These are phyloP conservation scores for Crossaster papposus DNA, from an alignment of 53 echinoderm and acorn worm species.

Conservation along the genomic window DNA sequence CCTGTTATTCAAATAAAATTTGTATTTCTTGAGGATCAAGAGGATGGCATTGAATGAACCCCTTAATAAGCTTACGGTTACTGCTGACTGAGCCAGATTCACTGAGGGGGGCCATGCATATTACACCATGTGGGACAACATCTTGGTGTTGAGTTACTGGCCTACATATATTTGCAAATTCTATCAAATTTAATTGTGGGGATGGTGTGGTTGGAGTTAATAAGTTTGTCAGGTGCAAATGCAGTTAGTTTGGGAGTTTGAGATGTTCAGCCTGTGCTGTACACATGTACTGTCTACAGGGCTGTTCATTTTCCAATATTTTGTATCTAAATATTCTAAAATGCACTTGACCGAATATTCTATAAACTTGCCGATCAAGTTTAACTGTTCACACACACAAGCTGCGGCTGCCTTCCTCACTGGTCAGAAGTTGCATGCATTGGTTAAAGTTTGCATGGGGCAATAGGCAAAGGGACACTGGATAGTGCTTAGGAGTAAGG, in stretches of 20 bases:
- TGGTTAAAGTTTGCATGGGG: no score
- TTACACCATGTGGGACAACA: background rate
- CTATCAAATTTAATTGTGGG: constrained; percentile 3
- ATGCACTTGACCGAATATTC: no score
- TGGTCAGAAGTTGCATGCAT: no score
- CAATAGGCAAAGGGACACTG: no score
- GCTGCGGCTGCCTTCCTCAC: no score
- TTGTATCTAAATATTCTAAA: no score
- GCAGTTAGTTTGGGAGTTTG: background rate
- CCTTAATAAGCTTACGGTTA: background rate
- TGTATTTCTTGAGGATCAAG: background rate
- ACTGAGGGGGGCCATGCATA: background rate
- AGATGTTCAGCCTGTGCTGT: background rate
- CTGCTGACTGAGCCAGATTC: background rate
- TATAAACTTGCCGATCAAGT: no score
- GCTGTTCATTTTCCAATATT: no score
- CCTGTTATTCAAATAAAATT: constrained; percentile 1
- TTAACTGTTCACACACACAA: no score
- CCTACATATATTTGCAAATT: background rate
- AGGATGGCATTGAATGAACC: background rate
- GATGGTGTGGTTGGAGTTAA: background rate
- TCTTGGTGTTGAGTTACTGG: background rate
- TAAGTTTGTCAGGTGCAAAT: background rate
- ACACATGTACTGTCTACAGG: background rate
- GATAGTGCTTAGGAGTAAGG: no score